phyloP scores from a whole-genome alignment of 2,888 invertebrate species.

The Nasonia oneida region DNA sequence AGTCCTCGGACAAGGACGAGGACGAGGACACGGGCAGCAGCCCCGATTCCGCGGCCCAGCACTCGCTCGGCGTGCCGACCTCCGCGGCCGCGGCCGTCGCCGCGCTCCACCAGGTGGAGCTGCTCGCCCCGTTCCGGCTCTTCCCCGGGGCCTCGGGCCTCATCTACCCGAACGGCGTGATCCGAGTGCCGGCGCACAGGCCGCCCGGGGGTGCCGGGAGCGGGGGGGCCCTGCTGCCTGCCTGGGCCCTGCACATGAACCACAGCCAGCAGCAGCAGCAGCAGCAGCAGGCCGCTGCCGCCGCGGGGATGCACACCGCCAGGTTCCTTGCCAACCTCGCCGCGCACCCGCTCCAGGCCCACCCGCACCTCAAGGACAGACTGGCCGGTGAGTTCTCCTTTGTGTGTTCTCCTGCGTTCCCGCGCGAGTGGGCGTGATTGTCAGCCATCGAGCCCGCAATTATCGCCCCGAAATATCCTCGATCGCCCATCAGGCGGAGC shows the following conservation, averaged over 20 bases:
- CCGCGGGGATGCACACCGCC: conserved; percentile 76
- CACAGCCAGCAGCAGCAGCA: conserved; percentile 65
- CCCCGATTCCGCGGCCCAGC: conserved; percentile 64
- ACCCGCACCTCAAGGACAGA: conserved; percentile 77
- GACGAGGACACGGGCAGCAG: conserved; percentile 72
- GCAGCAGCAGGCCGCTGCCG: conserved; percentile 74
- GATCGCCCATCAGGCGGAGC: background rate
- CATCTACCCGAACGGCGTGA: conserved; percentile 83
- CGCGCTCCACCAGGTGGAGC: conserved; percentile 62
- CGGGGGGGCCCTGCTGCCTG: conserved; percentile 76
- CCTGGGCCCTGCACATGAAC: conserved; percentile 73
- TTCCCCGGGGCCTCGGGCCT: conserved; percentile 75
- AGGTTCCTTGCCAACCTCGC: conserved; percentile 77
- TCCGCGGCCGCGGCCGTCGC: conserved; percentile 72
- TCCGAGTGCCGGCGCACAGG: conserved; percentile 91
- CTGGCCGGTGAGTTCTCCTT: conserved; percentile 72
- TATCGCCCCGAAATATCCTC: background rate
- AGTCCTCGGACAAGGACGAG: conserved; percentile 75
- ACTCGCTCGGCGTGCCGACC: conserved; percentile 56
- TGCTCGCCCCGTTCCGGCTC: conserved; percentile 69
- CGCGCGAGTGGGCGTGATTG: background rate
- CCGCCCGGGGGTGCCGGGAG: conserved; percentile 80
- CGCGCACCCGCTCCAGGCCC: conserved; percentile 76
- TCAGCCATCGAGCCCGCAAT: conserved; percentile 3
- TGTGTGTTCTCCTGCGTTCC: background rate